phyloP scores from a whole-genome alignment of 1,140 invertebrate genomes.

The Paraescarpia echinospica region DNA sequence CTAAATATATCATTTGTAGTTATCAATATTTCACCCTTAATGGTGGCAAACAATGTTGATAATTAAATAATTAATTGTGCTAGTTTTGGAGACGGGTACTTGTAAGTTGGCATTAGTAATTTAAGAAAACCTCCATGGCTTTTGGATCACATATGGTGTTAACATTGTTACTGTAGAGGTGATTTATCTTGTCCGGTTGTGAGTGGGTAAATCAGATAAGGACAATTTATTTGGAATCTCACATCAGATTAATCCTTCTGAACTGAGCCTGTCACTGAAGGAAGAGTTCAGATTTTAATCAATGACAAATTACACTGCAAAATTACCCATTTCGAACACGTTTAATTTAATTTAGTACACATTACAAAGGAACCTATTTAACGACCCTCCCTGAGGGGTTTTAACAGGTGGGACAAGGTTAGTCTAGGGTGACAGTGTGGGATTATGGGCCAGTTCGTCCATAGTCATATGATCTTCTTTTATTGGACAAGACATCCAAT shows the following conservation, averaged over 20 bases:
- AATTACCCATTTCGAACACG: not conserved
- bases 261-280: not conserved
- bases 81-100: not conserved
- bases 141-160: not conserved
- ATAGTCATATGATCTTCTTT: too few relatives aligned
- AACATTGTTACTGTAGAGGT: not conserved
- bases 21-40: not conserved
- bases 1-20: not conserved
- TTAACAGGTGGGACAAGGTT: not conserved
- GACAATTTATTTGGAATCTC: not conserved
- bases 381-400: not conserved
- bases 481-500: too few relatives aligned
- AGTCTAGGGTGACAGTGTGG: not conserved
- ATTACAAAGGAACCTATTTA: not conserved
- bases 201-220: not conserved
- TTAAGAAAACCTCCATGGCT: not conserved
- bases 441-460: not conserved
- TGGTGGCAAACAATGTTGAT: not conserved
- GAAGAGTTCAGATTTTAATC: not conserved
- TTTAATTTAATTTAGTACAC: not conserved
- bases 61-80: not conserved
- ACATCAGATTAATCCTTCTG: not conserved
- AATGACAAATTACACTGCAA: not conserved
- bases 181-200: too few relatives aligned
- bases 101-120: not conserved